Evolutionary conservation across 2,113 vertebrate species (phyloP), one percentile per base, ranked within the genome.

Genomic region (Urocynchramus pylzowi): DNA sequence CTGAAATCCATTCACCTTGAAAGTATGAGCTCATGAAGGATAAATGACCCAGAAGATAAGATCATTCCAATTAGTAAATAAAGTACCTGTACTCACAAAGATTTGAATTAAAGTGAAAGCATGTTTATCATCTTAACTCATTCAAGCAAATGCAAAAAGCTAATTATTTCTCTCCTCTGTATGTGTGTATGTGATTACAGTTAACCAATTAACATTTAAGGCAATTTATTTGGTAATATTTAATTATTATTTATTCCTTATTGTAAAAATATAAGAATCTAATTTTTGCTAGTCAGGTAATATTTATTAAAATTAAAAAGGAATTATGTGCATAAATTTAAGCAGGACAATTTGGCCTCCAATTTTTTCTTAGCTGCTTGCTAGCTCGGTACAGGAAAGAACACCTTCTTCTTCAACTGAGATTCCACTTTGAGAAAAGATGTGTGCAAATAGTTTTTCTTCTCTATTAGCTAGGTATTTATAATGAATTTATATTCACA

Each of bases 1-100:
- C 78, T 97, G 59, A 97, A 95, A 96, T 93, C 85, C 79, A 81
- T 93, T 97, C 95, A 97, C 90, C 87, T 96, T 97, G 95, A 97
- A 97, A 95, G 70, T 85, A 94, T 97, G 89, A 97, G 77, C 49
- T 97, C 90, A 97, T 90, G 56, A 88, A 69, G 87, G 49, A 96
- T 93, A 82, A 98, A 96, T 91, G 80, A 92, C 84, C 75, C 70
- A 87, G 42, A 92, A 95, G 91, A 96, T 85, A 96, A 91, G 86
- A 94, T 93, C 74, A 93, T 91, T 93, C 15, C 2, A 67, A 78
- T 93, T 95, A 95, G 30, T 26, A 87, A 95, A 67, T 47, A 92
- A 90, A 82, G 56, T 24, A 91, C 90, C 69, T 65, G 14, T 10
- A 42, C 60, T 92, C 35, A 75, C 42, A 69, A 33, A 78, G 27